phyloP scores from a whole-genome alignment of 1,140 invertebrate genomes.

The Mylabris phalerata region DNA sequence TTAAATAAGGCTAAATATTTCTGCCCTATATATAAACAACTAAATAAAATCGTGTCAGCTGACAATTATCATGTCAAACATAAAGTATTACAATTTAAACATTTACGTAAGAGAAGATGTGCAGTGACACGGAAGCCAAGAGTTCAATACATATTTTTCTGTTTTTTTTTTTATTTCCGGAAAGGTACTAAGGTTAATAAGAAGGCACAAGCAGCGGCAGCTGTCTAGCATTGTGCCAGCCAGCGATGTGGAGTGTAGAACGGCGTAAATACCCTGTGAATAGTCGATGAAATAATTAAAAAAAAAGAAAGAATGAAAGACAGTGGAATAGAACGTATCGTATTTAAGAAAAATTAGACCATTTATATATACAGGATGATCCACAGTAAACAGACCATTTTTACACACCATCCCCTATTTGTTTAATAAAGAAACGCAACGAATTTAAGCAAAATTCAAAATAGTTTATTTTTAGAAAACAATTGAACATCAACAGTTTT shows the following conservation, averaged over 20 bases:
- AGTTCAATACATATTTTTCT: not conserved
- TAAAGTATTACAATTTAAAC: not conserved
- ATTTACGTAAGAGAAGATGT: conserved; percentile 27
- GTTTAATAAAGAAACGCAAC: too few relatives aligned
- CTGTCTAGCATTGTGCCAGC: conserved; percentile 23
- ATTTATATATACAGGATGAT: too few relatives aligned
- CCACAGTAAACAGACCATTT: too few relatives aligned
- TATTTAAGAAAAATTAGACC: too few relatives aligned
- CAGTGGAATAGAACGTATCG: too few relatives aligned
- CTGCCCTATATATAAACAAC: conserved; percentile 24
- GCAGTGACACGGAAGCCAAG: conserved; percentile 36
- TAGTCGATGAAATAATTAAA: conserved; percentile 26
- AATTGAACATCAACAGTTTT: too few relatives aligned
- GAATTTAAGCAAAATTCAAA: too few relatives aligned
- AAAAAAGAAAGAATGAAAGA: too few relatives aligned
- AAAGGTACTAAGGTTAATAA: conserved; percentile 30
- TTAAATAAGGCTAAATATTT: conserved; percentile 25
- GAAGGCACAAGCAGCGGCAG: conserved; percentile 39
- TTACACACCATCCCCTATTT: too few relatives aligned
- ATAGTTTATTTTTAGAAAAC: too few relatives aligned
- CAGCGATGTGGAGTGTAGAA: conserved; percentile 28
- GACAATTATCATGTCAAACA: conserved; percentile 17
- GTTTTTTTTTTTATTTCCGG: not conserved
- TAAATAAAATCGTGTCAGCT: conserved; percentile 26
- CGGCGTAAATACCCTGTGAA: conserved; percentile 39